phyloP scores from a whole-genome alignment of 2,113 vertebrate species.

The Emydocephalus ijimae region DNA sequence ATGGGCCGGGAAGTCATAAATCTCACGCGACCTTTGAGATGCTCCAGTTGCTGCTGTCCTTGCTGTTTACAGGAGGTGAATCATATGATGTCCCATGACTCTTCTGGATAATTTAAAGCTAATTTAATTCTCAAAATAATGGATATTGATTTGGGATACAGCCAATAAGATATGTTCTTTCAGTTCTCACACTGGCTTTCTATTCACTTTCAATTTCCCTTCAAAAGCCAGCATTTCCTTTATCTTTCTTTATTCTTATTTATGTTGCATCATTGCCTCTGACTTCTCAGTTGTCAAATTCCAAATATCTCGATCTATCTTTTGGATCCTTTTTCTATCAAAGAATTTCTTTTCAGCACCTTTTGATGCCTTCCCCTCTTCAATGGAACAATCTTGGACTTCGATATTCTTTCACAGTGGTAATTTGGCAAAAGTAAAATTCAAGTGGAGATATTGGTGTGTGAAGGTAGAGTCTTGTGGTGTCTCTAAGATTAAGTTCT shows the following conservation, averaged over 20 bases:
- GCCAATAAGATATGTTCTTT: background rate
- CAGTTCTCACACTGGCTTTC: background rate
- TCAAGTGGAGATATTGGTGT: background rate
- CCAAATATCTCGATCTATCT: background rate
- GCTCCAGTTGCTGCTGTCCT: conserved; percentile 78
- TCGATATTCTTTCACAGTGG: background rate
- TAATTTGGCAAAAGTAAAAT: background rate
- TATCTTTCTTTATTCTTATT: background rate
- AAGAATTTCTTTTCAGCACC: background rate
- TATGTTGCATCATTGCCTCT: background rate
- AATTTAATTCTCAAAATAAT: conserved; percentile 49
- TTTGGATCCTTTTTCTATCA: background rate
- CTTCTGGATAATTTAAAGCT: conserved; percentile 64
- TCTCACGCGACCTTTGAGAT: conserved; percentile 78
- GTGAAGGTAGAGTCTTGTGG: background rate
- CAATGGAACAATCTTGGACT: background rate
- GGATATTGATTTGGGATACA: background rate
- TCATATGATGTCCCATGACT: background rate
- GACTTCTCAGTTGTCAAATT: background rate
- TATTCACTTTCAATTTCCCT: background rate
- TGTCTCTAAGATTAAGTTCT: background rate
- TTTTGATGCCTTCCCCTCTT: background rate
- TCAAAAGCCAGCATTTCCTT: background rate
- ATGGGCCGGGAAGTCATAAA: conserved; percentile 79
- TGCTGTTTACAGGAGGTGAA: conserved; percentile 91